A percentile compares a stretch with the other conserved stretches of the same genome.
Conservation (phyloP, 1,140 invertebrate genomes). For the Conus ventricosus region DNA sequence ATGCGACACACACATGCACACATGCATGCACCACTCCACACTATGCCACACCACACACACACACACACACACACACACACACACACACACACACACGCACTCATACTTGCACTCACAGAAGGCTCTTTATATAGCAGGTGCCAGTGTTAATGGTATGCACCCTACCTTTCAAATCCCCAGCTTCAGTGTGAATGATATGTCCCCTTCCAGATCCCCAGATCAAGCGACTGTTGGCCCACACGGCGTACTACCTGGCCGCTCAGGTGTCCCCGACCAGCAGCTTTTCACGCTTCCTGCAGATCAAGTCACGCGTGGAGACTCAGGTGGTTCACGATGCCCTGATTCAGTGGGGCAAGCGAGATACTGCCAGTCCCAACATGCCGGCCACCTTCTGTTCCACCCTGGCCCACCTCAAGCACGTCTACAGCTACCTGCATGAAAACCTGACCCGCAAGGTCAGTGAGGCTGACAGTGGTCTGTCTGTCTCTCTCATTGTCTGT, state of each 20-base stretch:
- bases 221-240: slow-evolving; percentile 52
- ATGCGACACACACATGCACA: too few species aligned
- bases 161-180: too few species aligned
- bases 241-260: slow-evolving; percentile 56
- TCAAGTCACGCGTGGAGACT: slow-evolving; percentile 52
- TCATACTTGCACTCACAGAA: too few species aligned
- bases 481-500: not conserved
- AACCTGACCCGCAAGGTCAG: slow-evolving; percentile 52
- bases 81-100: too few species aligned
- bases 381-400: slow-evolving; percentile 57
- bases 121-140: too few species aligned
- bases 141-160: too few species aligned
- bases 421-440: slow-evolving; percentile 61
- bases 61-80: too few species aligned
- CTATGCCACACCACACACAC: too few species aligned
- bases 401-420: slow-evolving; percentile 54
- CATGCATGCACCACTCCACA: too few species aligned
- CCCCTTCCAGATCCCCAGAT: slow-evolving; percentile 33
- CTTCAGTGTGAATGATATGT: too few species aligned
- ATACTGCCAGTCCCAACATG: slow-evolving; percentile 31
- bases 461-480: not conserved
- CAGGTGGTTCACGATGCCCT: slow-evolving; percentile 53
- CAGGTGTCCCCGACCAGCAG: slow-evolving; percentile 39
- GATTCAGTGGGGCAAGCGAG: slow-evolving; percentile 56
- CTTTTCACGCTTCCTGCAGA: slow-evolving; percentile 57